These are phyloP conservation scores for Argentina silus DNA, from an alignment of 2,797 vertebrate species.

Conservation along the genomic window DNA sequence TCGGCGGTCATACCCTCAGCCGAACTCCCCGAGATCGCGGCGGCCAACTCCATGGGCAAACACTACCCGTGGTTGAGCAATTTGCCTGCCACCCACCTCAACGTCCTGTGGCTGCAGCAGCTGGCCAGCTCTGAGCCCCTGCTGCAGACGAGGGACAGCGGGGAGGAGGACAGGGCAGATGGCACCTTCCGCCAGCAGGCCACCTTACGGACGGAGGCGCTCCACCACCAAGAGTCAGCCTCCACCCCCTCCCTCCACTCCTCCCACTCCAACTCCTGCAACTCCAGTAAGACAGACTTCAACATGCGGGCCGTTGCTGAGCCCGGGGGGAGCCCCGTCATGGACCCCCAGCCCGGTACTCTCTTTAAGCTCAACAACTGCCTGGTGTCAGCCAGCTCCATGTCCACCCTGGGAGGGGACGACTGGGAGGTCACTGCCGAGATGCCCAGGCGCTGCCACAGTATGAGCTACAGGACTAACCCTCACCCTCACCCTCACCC, in stretches of 20 bases:
- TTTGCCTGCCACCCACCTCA: conserved; percentile 75
- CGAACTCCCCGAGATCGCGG: conserved; percentile 63
- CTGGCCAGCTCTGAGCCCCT: conserved; percentile 71
- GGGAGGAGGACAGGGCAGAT: conserved; percentile 42
- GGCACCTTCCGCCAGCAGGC: conserved; percentile 55
- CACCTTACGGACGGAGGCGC: conserved; percentile 66
- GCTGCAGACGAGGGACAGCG: conserved; percentile 47
- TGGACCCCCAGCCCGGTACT: conserved; percentile 31
- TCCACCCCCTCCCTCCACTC: conserved; percentile 61
- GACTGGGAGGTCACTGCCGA: conserved; percentile 44
- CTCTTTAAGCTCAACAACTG: conserved; percentile 77
- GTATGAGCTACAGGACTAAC: conserved; percentile 70
- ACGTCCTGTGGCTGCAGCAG: conserved; percentile 78
- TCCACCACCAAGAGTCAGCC: conserved; percentile 76
- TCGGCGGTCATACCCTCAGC: conserved; percentile 69
- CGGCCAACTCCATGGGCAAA: conserved; percentile 51
- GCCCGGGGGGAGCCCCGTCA: conserved; percentile 16
- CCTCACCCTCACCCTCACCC: conserved; percentile 57
- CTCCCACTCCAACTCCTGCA: conserved; percentile 67
- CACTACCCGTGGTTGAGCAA: conserved; percentile 78
- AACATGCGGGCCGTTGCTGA: conserved; percentile 44
- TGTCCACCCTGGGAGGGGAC: conserved; percentile 64
- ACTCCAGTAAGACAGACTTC: conserved; percentile 63
- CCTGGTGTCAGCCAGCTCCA: conserved; percentile 68
- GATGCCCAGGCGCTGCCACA: conserved; percentile 63